Base-by-base conservation (phyloP, 1,140 invertebrate species). In the Aphidius gifuensis region DNA sequence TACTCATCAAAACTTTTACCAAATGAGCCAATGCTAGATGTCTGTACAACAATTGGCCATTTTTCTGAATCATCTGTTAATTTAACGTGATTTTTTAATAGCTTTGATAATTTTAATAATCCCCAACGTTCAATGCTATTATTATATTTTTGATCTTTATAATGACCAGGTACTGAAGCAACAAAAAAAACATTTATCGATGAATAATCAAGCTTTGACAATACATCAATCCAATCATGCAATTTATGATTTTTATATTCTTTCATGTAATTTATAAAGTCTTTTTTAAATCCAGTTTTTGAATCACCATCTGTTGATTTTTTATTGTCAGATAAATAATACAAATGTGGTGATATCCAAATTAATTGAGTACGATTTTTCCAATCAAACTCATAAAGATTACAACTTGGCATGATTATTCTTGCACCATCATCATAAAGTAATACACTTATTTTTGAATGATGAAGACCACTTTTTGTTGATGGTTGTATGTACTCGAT, bases 391-490 rank as follows among this genome's bases (percentile, higher is more conserved):
- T 87, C 82, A 67, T 96, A 91, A 3, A 98, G 80, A 83, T 99
- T 99, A 0, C 94, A 94, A 1, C 96, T 98, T 4, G 92, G 93
- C 23, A 98, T 86, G 5, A 97, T 86, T 48, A 98, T 86, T 58
- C 94, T 82, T 43, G 97, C 77, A 4, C 91, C 92, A 9, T 85
- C 83, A 74, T 96, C 90, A 68, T 96, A 92, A 40, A 89, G 85
- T 1, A 97, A 82, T 39, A 98, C 83, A 83, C 94, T 93, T 85
- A 98, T 89, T 84, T 97, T 97, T 3, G 92, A 93, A 74, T 97
- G 95, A 83, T 97, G 95, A 64, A 88, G 92, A 39, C 93, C 93
- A 83, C 90, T 97, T 16, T 16, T 16, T 16, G 16, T 16, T 5
- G 85, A 84, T 86, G 49, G 46, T 32, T 60, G 40, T 8, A 94